phyloP scores from a whole-genome alignment of 2,113 vertebrate species.

The Theristicus caerulescens region DNA sequence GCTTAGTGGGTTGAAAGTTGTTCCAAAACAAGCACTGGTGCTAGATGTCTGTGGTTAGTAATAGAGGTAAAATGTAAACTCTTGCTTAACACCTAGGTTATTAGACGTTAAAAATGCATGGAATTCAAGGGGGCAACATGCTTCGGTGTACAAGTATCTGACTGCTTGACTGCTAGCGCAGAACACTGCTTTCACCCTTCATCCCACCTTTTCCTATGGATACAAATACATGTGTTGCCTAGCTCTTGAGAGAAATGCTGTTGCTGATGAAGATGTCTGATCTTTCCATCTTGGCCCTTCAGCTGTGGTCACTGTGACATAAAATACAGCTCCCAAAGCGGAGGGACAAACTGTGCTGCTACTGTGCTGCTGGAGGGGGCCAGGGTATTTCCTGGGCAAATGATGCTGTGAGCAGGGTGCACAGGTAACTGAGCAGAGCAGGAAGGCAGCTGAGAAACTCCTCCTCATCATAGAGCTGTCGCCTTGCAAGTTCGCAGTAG shows the following conservation, averaged over 20 bases:
- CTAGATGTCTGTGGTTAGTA: neutral
- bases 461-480: neutral
- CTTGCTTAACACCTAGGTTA: neutral
- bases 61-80: conserved; percentile 9
- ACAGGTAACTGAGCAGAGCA: neutral
- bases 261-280: neutral
- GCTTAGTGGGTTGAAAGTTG: neutral
- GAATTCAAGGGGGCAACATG: conserved; percentile 11
- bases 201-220: neutral
- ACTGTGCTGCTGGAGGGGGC: neutral
- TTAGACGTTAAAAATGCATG: conserved; percentile 43
- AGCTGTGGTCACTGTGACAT: neutral
- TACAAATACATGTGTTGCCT: neutral
- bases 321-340: neutral
- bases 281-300: neutral
- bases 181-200: neutral
- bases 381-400: neutral
- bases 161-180: neutral
- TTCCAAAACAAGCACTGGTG: neutral
- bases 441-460: neutral
- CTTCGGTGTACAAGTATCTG: neutral
- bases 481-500: neutral
- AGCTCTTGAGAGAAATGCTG: neutral
- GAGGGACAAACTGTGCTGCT: neutral
- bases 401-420: neutral